phyloP scores from a whole-genome alignment of 1,140 invertebrate species.

The Drosophila willistoni region DNA sequence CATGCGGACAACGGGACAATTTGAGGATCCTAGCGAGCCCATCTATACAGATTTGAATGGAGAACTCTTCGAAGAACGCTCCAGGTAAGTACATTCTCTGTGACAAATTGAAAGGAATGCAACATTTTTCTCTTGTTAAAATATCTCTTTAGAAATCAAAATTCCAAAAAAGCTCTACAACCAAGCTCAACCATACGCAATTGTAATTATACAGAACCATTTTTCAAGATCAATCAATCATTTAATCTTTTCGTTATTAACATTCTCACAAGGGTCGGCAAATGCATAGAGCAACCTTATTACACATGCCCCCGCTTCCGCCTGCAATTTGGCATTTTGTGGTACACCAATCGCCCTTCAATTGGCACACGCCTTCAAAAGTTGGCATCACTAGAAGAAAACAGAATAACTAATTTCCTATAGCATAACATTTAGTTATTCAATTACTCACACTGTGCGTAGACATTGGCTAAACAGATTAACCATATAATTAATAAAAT shows the following conservation, averaged over 20 bases:
- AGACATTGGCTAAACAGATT: conserved; percentile 41
- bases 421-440: conserved; percentile 18
- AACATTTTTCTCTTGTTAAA: neutral
- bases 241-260: conserved; percentile 20
- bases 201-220: conserved; percentile 52
- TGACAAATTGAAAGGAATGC: neutral
- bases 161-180: neutral
- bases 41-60: conserved; percentile 95
- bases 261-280: conserved; percentile 57
- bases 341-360: conserved; percentile 61
- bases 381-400: conserved; percentile 46
- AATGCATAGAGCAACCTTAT: conserved; percentile 63
- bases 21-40: conserved; percentile 94
- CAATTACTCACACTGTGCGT: conserved; percentile 46
- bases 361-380: conserved; percentile 49
- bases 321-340: conserved; percentile 62
- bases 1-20: conserved; percentile 80
- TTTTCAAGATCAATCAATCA: neutral
- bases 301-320: conserved; percentile 66
- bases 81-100: conserved; percentile 83
- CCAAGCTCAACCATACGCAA: conserved; percentile 32
- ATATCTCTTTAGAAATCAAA: conserved; percentile 19
- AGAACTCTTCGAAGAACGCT: conserved; percentile 92
- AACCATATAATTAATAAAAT: conserved; percentile 30
- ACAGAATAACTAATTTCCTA: conserved; percentile 26